Evolutionary conservation across 2,113 vertebrate species (phyloP), one percentile per base, ranked within the genome.

Genomic region (Thomomys bottae): DNA sequence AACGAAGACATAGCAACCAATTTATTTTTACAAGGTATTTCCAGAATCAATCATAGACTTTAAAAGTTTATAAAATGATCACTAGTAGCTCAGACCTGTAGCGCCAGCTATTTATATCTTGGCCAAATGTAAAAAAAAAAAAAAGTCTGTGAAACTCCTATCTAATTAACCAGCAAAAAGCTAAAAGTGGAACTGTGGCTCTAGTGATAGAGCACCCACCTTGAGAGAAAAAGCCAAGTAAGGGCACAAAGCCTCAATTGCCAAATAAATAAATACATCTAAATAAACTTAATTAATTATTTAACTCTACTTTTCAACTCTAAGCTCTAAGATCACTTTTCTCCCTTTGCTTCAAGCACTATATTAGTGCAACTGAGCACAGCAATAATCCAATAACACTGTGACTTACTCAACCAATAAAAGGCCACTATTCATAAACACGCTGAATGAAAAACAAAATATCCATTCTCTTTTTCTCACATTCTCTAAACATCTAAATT

Each of bases 361-460:
- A 1, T 15, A 40, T n/a, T 23, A 42, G 23, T 30, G 26, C 40
- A 80, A 28, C 30, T 34, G 3, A 57, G 38, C 49, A 76, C 5
- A 66, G 40, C 36, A 81, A 59, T 54, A 87, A 90, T 42, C 77
- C 45, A 72, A 20, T 18, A 61, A 85, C 10, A 6, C 30, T 61
- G 9, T 64, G 87, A 36, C 64, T 85, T 90, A 64, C 54, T 72
- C 40, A 89, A 92, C 63, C 73, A 94, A 45, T 75, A 88, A 96
- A 96, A 6, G 59, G 18, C 5, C 64, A 82, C 68, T 84, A 88
- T 91, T 88, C 80, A 92, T 85, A 90, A 23, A 17, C 15, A 89
- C 1, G 61, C 63, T 54, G 11, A 97, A 95, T 83, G 70, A 89
- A 21, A 36, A 93, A 80, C 91, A 96, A 96, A 95, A 78, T 18